These are phyloP conservation scores for Thripadectes ignobilis DNA, from an alignment of 2,797 vertebrate genomes.

Conservation along the genomic window DNA sequence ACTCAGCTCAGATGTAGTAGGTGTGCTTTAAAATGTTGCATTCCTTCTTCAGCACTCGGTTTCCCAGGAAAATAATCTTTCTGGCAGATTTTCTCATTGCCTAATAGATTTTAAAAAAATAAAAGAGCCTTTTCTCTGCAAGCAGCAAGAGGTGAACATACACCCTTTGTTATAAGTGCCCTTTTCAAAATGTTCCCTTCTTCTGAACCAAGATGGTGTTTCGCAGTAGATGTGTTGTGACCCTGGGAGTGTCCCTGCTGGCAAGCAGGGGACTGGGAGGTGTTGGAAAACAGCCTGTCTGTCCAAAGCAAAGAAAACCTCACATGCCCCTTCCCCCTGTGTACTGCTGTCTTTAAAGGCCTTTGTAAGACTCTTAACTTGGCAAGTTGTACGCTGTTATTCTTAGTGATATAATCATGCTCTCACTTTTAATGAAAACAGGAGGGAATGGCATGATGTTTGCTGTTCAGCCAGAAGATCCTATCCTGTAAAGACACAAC, in stretches of 20 bases:
- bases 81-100: not conserved
- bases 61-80: not conserved
- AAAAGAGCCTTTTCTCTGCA: not conserved
- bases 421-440: not conserved
- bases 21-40: not conserved
- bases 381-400: not conserved
- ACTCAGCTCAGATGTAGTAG: not conserved
- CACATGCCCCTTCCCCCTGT: accelerated
- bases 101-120: not conserved
- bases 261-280: not conserved
- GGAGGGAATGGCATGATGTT: not conserved
- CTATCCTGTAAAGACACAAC: not conserved
- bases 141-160: not conserved
- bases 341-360: not conserved
- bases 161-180: not conserved
- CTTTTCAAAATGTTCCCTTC: not conserved
- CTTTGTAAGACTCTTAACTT: not conserved
- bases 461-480: not conserved
- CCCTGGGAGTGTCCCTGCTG: not conserved
- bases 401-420: not conserved
- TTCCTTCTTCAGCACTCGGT: not conserved
- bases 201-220: not conserved
- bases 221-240: not conserved
- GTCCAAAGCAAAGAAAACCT: not conserved
- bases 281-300: not conserved